A percentile compares a stretch with the other conserved stretches of the same genome.
These are phyloP conservation scores for Coracopsis vasa DNA, from an alignment of 2,113 vertebrate genomes.

Conservation along the genomic window DNA sequence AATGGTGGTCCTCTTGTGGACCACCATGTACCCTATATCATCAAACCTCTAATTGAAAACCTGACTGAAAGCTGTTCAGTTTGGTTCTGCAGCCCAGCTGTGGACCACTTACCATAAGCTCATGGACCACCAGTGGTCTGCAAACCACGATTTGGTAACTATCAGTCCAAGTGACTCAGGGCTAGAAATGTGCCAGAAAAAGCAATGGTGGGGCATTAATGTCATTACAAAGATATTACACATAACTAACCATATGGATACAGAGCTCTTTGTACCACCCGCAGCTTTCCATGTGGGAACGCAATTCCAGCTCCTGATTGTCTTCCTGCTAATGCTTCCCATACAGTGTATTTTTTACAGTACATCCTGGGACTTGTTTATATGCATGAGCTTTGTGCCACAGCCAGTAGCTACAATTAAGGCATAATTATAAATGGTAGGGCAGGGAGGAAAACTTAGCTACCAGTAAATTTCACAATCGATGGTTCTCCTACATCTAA, in stretches of 20 bases:
- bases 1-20: background rate
- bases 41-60: conserved; percentile 33
- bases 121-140: conserved; percentile 45
- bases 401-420: conserved; percentile 63
- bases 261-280: conserved; percentile 33
- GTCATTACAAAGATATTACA: background rate
- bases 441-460: conserved; percentile 36
- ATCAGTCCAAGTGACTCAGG: background rate
- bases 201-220: background rate
- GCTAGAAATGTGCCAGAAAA: conserved; percentile 30
- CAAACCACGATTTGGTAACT: conserved; percentile 23
- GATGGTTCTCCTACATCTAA: conserved; percentile 11
- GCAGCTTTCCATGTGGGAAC: conserved; percentile 35
- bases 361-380: conserved; percentile 47
- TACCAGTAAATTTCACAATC: conserved; percentile 61
- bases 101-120: background rate
- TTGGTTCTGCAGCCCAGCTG: conserved; percentile 40
- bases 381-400: conserved; percentile 25
- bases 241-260: background rate
- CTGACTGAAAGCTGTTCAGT: background rate
- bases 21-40: conserved; percentile 1
- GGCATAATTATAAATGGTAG: conserved; percentile 52
- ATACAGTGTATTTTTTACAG: conserved; percentile 27
- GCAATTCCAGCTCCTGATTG: conserved; percentile 14
- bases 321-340: conserved; percentile 36